A percentile compares a stretch with the other conserved stretches of the same genome.
Evolutionary conservation across 1,140 invertebrate genomes (phyloP).

Genomic region (Drosophila mayri): DNA sequence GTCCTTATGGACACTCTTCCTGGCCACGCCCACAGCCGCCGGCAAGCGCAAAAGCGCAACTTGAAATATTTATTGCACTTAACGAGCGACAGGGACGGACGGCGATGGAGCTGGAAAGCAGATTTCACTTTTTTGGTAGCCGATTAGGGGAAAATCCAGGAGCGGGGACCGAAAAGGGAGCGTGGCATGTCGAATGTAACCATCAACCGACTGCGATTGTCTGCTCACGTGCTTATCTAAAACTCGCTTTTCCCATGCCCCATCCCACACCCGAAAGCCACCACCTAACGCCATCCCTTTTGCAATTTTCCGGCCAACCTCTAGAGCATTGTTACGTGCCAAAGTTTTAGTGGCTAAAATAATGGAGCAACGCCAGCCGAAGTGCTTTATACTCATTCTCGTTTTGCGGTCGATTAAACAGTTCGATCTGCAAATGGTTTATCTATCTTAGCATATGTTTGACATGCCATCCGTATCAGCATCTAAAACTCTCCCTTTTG

Average conservation of each 20-base stretch:
- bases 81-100: constrained; percentile 42
- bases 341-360: constrained; percentile 79
- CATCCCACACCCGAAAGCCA: not conserved
- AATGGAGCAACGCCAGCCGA: constrained; percentile 67
- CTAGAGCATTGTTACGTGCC: constrained; percentile 76
- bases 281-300: constrained; percentile 9
- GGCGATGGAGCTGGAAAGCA: constrained; percentile 41
- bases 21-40: constrained; percentile 54
- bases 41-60: constrained; percentile 73
- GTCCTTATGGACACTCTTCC: constrained; percentile 72
- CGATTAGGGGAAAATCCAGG: constrained; percentile 47
- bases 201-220: constrained; percentile 53
- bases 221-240: constrained; percentile 78
- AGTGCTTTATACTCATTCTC: constrained; percentile 49
- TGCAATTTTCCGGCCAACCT: constrained; percentile 47
- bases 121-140: constrained; percentile 70
- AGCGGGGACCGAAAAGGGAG: constrained; percentile 15
- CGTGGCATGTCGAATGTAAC: constrained; percentile 52
- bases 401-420: constrained; percentile 54
- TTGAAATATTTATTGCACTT: constrained; percentile 82
- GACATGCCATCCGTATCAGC: constrained; percentile 31
- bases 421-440: constrained; percentile 43
- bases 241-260: constrained; percentile 40
- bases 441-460: constrained; percentile 42
- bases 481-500: constrained; percentile 13